These are phyloP conservation scores for Brachionus rubens DNA, from an alignment of 1,140 invertebrate species.

Conservation along the genomic window DNA sequence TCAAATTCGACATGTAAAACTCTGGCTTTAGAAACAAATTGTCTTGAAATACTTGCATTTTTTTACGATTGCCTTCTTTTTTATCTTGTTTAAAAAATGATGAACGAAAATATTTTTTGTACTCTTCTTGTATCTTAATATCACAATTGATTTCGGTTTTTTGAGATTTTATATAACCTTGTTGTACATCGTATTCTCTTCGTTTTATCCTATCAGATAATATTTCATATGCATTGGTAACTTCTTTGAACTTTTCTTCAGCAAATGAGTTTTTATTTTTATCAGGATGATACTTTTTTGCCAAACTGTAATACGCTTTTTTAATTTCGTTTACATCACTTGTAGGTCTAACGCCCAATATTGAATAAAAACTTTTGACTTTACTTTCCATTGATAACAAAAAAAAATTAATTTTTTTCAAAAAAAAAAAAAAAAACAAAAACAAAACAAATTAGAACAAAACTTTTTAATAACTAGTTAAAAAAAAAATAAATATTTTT, in stretches of 20 bases:
- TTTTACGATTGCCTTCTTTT: not conserved
- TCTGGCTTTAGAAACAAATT: not conserved
- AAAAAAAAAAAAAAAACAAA: not conserved
- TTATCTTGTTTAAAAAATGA: not conserved
- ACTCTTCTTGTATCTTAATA: constrained; percentile 1
- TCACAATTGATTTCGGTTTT: not conserved
- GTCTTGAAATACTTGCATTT: not conserved
- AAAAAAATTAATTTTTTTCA: not conserved
- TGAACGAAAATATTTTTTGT: constrained; percentile 5
- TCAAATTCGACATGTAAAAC: not conserved
- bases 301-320: constrained; percentile 37
- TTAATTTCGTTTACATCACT: constrained; percentile 19
- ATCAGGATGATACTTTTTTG: constrained; percentile 45
- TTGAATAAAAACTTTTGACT: constrained; percentile 2
- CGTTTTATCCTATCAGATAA: not conserved
- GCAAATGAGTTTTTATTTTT: constrained; percentile 6
- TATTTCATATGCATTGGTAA: constrained; percentile 41
- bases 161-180: not conserved
- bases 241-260: constrained; percentile 44
- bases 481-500: not conserved
- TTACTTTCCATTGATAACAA: not conserved
- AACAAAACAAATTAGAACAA: not conserved
- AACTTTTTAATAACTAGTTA: too few species aligned
- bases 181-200: constrained; percentile 9
- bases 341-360: constrained; percentile 1